phyloP scores from a whole-genome alignment of 2,888 invertebrate species.

The Steromphala cineraria region DNA sequence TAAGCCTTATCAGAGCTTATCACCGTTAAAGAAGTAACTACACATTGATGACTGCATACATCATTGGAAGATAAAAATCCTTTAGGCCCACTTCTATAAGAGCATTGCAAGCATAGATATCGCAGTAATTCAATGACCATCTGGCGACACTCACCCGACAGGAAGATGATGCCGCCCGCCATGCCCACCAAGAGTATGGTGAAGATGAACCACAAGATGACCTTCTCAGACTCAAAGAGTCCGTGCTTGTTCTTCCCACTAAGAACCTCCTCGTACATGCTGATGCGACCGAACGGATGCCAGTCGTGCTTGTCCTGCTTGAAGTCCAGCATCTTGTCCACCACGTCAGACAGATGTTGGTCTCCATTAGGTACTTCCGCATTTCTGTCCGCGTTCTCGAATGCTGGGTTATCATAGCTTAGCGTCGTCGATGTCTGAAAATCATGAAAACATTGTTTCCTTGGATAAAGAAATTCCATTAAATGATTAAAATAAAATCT shows the following conservation, averaged over 20 bases:
- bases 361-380: not conserved
- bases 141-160: not conserved
- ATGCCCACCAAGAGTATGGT: constrained; percentile 25
- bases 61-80: too few relatives aligned
- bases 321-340: not conserved
- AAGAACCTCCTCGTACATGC: not conserved
- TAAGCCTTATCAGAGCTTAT: too few relatives aligned
- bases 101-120: too few relatives aligned
- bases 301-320: not conserved
- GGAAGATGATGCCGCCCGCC: constrained; percentile 24
- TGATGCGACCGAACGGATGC: constrained; percentile 11
- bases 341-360: not conserved
- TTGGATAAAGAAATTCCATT: too few relatives aligned
- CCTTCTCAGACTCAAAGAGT: not conserved
- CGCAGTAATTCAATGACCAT: not conserved
- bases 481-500: too few relatives aligned
- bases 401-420: not conserved
- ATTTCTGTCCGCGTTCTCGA: not conserved
- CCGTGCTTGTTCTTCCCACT: not conserved
- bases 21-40: too few relatives aligned
- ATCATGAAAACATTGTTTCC: too few relatives aligned
- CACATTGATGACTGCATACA: too few relatives aligned
- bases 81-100: too few relatives aligned
- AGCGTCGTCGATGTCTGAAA: not conserved
- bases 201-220: constrained; percentile 24